Evolutionary conservation across 2,888 invertebrate species (phyloP), one percentile per base, ranked within the genome.

Genomic region (Cylindroiulus punctatus): DNA sequence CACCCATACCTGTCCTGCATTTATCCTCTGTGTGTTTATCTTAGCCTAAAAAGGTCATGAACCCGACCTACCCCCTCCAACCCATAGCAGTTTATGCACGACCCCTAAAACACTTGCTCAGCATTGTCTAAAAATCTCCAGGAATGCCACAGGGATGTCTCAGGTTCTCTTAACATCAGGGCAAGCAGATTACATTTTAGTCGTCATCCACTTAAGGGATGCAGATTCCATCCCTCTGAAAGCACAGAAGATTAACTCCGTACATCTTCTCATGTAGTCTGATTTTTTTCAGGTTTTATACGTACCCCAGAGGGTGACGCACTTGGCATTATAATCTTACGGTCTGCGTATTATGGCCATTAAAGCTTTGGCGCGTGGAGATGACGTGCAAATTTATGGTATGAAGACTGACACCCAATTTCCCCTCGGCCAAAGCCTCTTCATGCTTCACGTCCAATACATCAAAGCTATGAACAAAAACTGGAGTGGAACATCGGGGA

Each of bases 341-440:
- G 14, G 30, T 14, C 76, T 65, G 14, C 26, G 76, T 76, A 30
- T 76, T 76, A 76, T 30, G 26, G 76, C 76, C 26, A 76, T 76
- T 76, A 76, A 76, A 76, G 14, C 30, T 5, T 76, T 26, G 26
- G 76, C 14, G 76, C 26, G 30, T 76, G 76, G 76, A 30, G 22
- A 76, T 76, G 76, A 76, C 76, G 76, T 30, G 26, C 26, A 76
- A 76, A 76, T 76, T 76, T 76, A 76, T 30, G 76, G 30, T 30
- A 30, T 12, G 30, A 76, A 76, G 76, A 26, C 26, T 10, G 14
- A 22, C 76, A 76, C 76, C 76, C 76, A 8, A 76, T 76, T 76
- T 76, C 76, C 76, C 76, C 76, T 76, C 30, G 76, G 76, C 76
- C 76, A 76, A 30, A 26, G 30, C 76, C 76, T 76, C 30, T 76